Evolutionary conservation across 1,140 invertebrate genomes (phyloP).

Genomic region (Anoplophora glabripennis): DNA sequence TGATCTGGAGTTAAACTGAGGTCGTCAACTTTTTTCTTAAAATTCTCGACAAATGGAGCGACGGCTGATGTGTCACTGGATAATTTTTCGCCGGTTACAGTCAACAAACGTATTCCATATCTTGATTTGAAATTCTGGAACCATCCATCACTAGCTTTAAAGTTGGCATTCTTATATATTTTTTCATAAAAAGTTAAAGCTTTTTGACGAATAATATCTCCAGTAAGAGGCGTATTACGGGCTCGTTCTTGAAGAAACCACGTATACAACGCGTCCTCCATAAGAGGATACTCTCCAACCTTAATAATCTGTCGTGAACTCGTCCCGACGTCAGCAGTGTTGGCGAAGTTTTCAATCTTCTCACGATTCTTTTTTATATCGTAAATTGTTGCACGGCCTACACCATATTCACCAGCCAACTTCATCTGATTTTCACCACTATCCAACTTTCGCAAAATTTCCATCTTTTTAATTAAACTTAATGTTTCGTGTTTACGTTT

Average conservation of each 20-base stretch:
- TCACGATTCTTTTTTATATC: slow-evolving; percentile 27
- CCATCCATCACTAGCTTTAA: slow-evolving; percentile 20
- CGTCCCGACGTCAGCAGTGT: slow-evolving; percentile 31
- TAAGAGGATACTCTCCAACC: slow-evolving; percentile 26
- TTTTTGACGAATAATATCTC: slow-evolving; percentile 4
- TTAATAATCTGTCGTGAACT: slow-evolving; percentile 37
- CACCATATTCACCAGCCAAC: slow-evolving; percentile 20
- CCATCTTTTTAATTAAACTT: slow-evolving; percentile 33
- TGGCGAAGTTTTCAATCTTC: slow-evolving; percentile 37
- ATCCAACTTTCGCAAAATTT: slow-evolving; percentile 4
- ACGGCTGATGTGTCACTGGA: slow-evolving; percentile 31
- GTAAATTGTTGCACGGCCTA: slow-evolving; percentile 37
- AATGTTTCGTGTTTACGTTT: slow-evolving; percentile 41
- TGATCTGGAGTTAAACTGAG: slow-evolving; percentile 17
- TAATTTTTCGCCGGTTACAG: slow-evolving; percentile 40
- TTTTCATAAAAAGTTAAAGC: slow-evolving; percentile 4
- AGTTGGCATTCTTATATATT: slow-evolving; percentile 2
- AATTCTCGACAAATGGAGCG: slow-evolving; percentile 11
- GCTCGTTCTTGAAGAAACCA: slow-evolving; percentile 5
- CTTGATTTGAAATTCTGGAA: slow-evolving; percentile 40
- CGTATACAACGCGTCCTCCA: slow-evolving; percentile 7
- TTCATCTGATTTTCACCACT: neutral
- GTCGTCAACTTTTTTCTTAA: slow-evolving; percentile 13
- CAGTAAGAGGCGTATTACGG: neutral
- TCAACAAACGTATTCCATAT: slow-evolving; percentile 43